Evolutionary conservation across 2,113 vertebrate genomes (phyloP).

Genomic region (Caracal caracal): DNA sequence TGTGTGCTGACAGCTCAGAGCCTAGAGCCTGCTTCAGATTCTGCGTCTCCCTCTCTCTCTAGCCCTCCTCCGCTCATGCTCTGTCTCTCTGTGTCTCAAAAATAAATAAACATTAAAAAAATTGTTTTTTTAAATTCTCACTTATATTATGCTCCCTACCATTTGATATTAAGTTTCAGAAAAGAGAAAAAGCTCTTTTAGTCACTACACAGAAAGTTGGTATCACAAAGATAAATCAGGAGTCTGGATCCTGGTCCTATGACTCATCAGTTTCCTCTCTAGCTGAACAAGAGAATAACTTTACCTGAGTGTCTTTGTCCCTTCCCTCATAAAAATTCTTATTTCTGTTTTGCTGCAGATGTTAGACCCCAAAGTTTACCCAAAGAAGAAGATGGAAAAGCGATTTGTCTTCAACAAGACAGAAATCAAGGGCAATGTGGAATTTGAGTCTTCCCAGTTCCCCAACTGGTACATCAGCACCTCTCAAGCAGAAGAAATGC

Average conservation of each 20-base stretch:
- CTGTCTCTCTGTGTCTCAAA: no score
- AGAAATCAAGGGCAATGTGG: conserved; percentile 37
- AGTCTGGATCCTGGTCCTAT: not conserved
- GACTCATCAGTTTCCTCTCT: not conserved
- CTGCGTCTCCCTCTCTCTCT: no score
- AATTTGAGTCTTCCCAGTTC: conserved; percentile 75
- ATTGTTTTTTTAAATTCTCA: not conserved
- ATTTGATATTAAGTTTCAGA: not conserved
- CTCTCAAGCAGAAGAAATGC: conserved; percentile 39
- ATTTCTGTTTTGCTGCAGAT: conserved; percentile 61
- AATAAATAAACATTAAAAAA: no score
- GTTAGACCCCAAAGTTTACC: conserved; percentile 58
- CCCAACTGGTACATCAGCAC: conserved; percentile 81
- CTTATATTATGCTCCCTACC: not conserved
- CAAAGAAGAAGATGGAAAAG: conserved; percentile 71
- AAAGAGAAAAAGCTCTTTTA: not conserved
- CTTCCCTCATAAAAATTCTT: not conserved
- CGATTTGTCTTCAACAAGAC: conserved; percentile 78
- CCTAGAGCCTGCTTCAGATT: no score
- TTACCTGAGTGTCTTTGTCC: not conserved
- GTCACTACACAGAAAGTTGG: not conserved
- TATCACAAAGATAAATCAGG: not conserved
- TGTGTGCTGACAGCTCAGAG: no score
- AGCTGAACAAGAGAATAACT: not conserved
- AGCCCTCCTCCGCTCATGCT: no score